These are phyloP conservation scores for Lophura nycthemera DNA, from an alignment of 2,113 vertebrate genomes.

Conservation along the genomic window DNA sequence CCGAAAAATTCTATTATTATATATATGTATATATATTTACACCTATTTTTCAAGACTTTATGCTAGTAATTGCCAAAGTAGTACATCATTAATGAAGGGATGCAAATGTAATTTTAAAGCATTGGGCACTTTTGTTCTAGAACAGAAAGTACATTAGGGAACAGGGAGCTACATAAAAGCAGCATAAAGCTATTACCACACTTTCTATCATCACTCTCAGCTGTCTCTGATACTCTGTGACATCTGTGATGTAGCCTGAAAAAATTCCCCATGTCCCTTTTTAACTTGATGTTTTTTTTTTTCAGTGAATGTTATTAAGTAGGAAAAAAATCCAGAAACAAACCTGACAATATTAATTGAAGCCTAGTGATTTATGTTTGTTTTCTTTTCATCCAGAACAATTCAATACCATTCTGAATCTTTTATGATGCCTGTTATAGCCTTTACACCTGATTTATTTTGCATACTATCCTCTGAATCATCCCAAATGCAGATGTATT, in stretches of 20 bases:
- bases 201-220: constrained; percentile 68
- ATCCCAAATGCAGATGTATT: constrained; percentile 62
- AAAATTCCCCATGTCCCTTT: constrained; percentile 64
- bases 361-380: constrained; percentile 52
- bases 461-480: constrained; percentile 23
- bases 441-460: constrained; percentile 57
- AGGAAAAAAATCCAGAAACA: not conserved
- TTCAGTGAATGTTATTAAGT: constrained; percentile 49
- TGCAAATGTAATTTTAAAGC: not conserved
- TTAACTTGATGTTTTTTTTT: constrained; percentile 33
- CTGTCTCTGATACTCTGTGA: constrained; percentile 70
- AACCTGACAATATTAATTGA: constrained; percentile 65
- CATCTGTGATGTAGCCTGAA: constrained; percentile 60
- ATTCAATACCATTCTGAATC: constrained; percentile 51
- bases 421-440: constrained; percentile 64
- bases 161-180: constrained; percentile 42
- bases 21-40: not conserved
- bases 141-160: constrained; percentile 50
- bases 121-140: not conserved
- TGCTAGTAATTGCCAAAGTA: not conserved
- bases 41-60: not conserved
- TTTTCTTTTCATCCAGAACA: constrained; percentile 47
- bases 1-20: not conserved
- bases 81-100: not conserved
- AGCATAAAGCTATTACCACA: not conserved